phyloP scores from a whole-genome alignment of 2,113 vertebrate genomes.

The Scomber scombrus region DNA sequence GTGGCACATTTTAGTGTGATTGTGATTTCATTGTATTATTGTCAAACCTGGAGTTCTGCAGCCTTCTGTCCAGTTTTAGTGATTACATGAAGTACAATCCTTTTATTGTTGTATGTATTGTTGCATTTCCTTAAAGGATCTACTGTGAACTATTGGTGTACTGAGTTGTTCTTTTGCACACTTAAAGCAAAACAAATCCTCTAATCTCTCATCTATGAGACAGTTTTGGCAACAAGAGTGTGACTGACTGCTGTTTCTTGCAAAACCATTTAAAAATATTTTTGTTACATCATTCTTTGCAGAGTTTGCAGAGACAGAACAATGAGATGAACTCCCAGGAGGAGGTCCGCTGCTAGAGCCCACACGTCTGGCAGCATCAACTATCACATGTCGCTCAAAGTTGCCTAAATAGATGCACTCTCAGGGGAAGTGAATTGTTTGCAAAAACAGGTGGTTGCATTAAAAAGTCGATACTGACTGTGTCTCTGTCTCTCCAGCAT shows the following conservation, averaged over 20 bases:
- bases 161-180: neutral
- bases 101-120: neutral
- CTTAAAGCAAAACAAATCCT: neutral
- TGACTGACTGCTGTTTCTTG: neutral
- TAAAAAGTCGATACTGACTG: conserved; percentile 33
- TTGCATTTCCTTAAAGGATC: neutral
- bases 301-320: conserved; percentile 31
- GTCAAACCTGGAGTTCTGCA: neutral
- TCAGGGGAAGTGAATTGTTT: conserved; percentile 40
- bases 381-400: conserved; percentile 26
- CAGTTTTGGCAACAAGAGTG: neutral
- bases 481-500: conserved; percentile 7
- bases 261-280: neutral
- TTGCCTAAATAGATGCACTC: conserved; percentile 29
- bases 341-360: neutral
- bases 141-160: neutral
- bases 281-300: conserved; percentile 15
- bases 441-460: conserved; percentile 55
- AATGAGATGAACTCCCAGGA: neutral
- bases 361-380: conserved; percentile 30
- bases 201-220: neutral
- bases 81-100: neutral
- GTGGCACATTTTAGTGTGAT: neutral
- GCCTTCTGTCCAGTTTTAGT: neutral
- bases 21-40: too few relatives aligned